Percentiles rank a stretch among this genome's conserved stretches.
phyloP scores from a whole-genome alignment of 2,888 invertebrate genomes.

The Phymatocera aterrima region DNA sequence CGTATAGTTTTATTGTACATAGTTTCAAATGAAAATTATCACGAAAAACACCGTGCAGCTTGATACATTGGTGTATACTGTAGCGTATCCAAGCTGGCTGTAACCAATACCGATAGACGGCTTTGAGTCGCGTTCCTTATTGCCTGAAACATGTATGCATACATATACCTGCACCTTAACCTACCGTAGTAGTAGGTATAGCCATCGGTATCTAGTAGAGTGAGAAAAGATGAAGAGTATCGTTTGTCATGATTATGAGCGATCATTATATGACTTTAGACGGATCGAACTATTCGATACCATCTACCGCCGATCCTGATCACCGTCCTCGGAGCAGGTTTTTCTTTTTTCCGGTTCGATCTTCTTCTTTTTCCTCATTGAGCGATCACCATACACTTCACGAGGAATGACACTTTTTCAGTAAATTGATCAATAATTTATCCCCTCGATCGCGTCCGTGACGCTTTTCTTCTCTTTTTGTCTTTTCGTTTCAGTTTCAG shows the following conservation, averaged over 20 bases:
- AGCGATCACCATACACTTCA: constrained; percentile 32
- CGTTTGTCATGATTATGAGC: constrained; percentile 57
- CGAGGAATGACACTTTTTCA: constrained; percentile 28
- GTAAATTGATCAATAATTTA: constrained; percentile 23
- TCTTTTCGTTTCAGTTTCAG: not conserved
- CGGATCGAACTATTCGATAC: constrained; percentile 37
- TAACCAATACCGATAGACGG: not conserved
- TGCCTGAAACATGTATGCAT: not conserved
- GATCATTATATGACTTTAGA: constrained; percentile 55
- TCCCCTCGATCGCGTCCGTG: not conserved
- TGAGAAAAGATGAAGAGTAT: constrained; percentile 34
- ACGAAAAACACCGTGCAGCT: no score
- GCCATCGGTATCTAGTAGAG: not conserved
- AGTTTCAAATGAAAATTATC: not conserved
- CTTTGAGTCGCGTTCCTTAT: no score
- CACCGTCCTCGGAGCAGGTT: not conserved
- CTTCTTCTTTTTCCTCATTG: not conserved
- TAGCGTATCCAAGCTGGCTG: no score
- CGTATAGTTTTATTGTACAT: no score
- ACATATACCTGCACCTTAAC: not conserved
- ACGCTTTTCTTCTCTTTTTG: not conserved
- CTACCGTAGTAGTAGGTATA: not conserved
- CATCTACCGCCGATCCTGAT: constrained; percentile 5
- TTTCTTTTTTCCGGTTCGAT: not conserved
- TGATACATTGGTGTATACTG: not conserved